Conservation (phyloP, 2,113 vertebrate genomes). For the Lanius ludovicianus region DNA sequence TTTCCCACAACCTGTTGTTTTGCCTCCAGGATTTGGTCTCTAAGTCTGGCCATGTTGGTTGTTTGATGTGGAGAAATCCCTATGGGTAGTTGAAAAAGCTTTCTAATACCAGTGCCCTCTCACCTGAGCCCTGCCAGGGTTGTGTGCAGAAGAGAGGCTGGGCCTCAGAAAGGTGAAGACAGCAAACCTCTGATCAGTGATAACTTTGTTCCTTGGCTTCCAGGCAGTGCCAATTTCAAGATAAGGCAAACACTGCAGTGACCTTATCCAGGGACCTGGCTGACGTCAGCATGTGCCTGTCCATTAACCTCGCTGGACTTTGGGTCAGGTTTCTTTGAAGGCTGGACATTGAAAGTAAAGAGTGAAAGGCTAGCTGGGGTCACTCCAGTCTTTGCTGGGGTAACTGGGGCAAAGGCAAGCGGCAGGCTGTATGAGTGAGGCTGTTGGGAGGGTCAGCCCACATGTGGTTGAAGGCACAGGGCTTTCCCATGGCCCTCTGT, state of each 20-base stretch:
- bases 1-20: not conserved
- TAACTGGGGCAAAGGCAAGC: not conserved
- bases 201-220: not conserved
- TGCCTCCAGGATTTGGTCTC: not conserved
- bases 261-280: not conserved
- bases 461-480: not conserved
- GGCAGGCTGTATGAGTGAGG: not conserved
- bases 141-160: not conserved
- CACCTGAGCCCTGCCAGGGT: not conserved
- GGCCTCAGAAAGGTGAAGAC: not conserved
- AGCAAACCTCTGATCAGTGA: not conserved
- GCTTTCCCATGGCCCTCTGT: not conserved
- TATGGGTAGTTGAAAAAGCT: not conserved
- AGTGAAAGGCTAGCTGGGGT: not conserved
- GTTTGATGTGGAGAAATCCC: not conserved
- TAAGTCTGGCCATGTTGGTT: not conserved
- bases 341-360: not conserved
- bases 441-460: not conserved
- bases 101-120: not conserved
- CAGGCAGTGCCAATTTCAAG: not conserved
- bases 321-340: slow-evolving; percentile 33
- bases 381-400: not conserved
- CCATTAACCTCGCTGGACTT: not conserved
- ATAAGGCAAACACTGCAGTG: not conserved
- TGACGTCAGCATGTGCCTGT: not conserved